A percentile compares a stretch with the other conserved stretches of the same genome.
Evolutionary conservation across 2,113 vertebrate genomes (phyloP).

Genomic region (Hydrochoerus hydrochaeris): DNA sequence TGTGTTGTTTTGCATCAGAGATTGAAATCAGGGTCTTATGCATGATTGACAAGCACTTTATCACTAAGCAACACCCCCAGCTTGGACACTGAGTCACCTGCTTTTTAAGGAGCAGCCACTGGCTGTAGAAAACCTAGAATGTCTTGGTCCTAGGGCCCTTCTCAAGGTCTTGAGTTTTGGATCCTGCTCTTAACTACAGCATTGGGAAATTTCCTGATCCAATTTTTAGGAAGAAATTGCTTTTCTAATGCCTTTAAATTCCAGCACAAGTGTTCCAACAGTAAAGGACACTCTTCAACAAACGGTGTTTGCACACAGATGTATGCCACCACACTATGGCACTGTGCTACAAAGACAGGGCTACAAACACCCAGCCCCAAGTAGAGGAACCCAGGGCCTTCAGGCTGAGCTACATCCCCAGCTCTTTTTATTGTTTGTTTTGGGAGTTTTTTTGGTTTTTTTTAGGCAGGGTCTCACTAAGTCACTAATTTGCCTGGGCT

Average conservation of each 20-base stretch:
- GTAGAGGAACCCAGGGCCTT: background rate
- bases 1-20: background rate
- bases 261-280: background rate
- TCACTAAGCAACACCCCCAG: background rate
- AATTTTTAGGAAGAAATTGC: background rate
- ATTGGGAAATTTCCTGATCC: background rate
- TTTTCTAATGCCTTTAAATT: background rate
- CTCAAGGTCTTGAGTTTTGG: background rate
- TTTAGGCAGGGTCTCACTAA: background rate
- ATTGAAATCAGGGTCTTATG: background rate
- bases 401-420: background rate
- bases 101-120: background rate
- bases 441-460: background rate
- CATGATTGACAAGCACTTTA: background rate
- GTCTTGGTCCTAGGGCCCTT: background rate
- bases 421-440: background rate
- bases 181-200: background rate
- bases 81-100: background rate
- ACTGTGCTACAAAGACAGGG: rapidly evolving
- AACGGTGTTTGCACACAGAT: background rate
- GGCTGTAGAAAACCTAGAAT: background rate
- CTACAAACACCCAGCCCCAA: background rate
- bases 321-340: rapidly evolving
- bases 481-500: background rate
- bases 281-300: background rate